Base-by-base conservation (phyloP, 2,888 invertebrate genomes). In the Microdon myrmicae region DNA sequence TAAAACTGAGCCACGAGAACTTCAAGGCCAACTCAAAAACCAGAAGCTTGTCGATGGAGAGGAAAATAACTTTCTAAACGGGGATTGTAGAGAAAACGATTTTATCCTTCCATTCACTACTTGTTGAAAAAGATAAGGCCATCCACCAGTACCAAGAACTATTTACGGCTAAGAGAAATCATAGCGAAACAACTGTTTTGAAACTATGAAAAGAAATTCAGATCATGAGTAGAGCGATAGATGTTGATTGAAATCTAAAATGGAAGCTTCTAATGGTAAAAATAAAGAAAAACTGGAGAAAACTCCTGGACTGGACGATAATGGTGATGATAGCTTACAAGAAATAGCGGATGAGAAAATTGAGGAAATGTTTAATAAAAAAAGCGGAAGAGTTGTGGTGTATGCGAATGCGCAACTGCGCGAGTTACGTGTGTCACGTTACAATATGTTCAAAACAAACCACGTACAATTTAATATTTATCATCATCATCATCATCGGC, bases 41-140 rank as follows among this genome's bases (percentile, higher is more conserved):
- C 59, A 39, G 61, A 68, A 45, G 45, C 56, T 8, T 12, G 45
- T 37, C 32, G 55, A 61, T 12, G 22, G 69, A 56, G 31, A 48
- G 56, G 38, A 69, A 53, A 10, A 26, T 22, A 2, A 47, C 39
- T 61, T 70, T 58, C 49, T 72, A 60, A 70, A 69, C 69, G 23
- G 74, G 58, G 66, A 72, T 71, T 51, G 73, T 71, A 64, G 79
- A 67, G 71, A 79, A 80, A 68, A 84, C 79, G 39, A 82, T 79
- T 38, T 73, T 73, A 67, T 84, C 81, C 37, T 82, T 82, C n/a
- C 81, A 84, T 72, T 81, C 81, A 1, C 73, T 85, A 7, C 76
- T 86, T 1, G 75, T 80, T 13, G 84, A 84, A 70, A 86, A 86
- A 70, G 85, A 86, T 69, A 83, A 83, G 58, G 82, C 83, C 3